These are phyloP conservation scores for Malurus melanocephalus DNA, from an alignment of 2,113 vertebrate genomes.

Conservation along the genomic window DNA sequence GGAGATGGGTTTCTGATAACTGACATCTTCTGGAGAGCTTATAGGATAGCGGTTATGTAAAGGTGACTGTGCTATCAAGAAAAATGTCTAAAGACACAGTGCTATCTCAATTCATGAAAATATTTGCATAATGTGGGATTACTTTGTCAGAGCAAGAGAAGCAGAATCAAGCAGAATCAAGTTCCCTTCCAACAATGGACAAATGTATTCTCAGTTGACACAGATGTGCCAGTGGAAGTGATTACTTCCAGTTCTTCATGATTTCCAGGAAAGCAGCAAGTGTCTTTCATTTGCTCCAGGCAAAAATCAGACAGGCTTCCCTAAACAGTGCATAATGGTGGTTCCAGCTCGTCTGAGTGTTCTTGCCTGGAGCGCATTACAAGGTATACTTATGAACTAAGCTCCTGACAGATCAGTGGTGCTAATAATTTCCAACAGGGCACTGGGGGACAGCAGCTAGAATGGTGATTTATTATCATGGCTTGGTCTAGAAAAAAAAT, in stretches of 20 bases:
- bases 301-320: constrained; percentile 13
- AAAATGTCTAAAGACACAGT: neutral
- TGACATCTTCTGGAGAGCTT: accelerated
- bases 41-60: neutral
- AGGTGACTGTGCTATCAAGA: neutral
- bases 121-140: neutral
- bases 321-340: neutral
- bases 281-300: neutral
- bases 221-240: neutral
- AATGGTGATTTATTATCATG: neutral
- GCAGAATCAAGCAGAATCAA: neutral
- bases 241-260: neutral
- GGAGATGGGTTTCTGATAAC: neutral
- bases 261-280: neutral
- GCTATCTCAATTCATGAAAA: neutral
- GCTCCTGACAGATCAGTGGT: neutral
- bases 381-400: neutral
- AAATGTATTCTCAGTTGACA: neutral
- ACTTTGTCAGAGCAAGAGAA: neutral
- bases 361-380: neutral
- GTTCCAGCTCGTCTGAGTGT: neutral
- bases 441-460: neutral
- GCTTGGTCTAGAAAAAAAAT: neutral
- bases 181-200: neutral
- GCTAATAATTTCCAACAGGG: neutral